Percentiles rank a stretch among this genome's conserved stretches.
These are phyloP conservation scores for Mantis religiosa DNA, from an alignment of 2,888 invertebrate species.

Conservation along the genomic window DNA sequence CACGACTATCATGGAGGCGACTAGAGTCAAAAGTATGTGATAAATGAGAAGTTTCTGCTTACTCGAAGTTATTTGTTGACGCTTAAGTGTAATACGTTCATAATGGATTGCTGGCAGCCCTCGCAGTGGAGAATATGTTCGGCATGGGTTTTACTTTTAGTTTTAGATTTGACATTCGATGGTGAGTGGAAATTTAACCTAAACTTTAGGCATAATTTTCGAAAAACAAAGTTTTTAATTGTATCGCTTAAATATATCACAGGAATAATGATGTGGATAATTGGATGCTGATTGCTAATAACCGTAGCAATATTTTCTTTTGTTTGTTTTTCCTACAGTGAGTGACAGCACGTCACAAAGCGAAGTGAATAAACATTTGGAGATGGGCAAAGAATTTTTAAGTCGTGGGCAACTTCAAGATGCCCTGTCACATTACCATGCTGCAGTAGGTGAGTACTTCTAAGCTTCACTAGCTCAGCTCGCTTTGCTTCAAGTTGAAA, in stretches of 20 bases:
- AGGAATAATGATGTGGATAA: not conserved
- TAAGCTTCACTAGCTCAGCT: not conserved
- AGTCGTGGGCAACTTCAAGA: conserved; percentile 91
- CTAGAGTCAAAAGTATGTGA: not conserved
- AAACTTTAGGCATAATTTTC: not conserved
- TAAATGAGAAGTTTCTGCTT: not conserved
- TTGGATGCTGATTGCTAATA: not conserved
- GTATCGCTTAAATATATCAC: not conserved
- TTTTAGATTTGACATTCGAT: conserved; percentile 65
- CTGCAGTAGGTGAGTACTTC: conserved; percentile 79
- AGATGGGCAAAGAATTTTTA: conserved; percentile 87
- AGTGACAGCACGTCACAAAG: conserved; percentile 65
- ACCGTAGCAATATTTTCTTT: conserved; percentile 11
- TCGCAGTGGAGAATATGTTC: conserved; percentile 58
- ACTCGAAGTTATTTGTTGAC: not conserved
- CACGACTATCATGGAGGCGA: conserved; percentile 45
- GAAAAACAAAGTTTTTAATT: not conserved
- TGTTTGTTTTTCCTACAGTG: conserved; percentile 49
- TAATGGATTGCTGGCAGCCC: conserved; percentile 52
- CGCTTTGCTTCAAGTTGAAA: not conserved
- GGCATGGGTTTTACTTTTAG: conserved; percentile 62
- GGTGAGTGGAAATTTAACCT: conserved; percentile 49
- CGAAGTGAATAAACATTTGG: conserved; percentile 90
- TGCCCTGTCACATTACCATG: conserved; percentile 95
- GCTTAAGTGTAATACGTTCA: not conserved